phyloP scores from a whole-genome alignment of 2,113 vertebrate genomes.

The Anthoscopus minutus region DNA sequence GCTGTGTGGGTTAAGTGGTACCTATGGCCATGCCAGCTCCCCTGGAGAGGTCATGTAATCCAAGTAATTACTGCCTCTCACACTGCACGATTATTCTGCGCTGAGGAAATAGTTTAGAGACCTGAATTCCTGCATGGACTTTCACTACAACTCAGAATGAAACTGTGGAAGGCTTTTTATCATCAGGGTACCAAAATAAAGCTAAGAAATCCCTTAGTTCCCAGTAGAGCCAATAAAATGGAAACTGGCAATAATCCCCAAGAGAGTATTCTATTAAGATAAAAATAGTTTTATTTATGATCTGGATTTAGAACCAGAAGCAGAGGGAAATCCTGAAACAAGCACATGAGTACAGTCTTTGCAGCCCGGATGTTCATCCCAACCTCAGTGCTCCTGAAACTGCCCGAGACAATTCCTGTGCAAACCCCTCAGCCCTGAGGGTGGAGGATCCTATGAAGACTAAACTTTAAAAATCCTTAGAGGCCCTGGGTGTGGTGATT shows the following conservation, averaged over 20 bases:
- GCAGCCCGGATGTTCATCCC: not conserved
- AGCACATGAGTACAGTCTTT: not conserved
- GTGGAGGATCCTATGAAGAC: not conserved
- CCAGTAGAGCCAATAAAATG: not conserved
- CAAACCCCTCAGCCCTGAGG: not conserved
- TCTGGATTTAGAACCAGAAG: not conserved
- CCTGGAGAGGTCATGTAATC: not conserved
- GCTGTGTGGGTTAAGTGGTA: not conserved
- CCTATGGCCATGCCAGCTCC: not conserved
- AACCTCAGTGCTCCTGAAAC: not conserved
- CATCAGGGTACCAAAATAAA: not conserved
- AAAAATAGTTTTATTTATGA: not conserved
- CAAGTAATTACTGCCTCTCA: conserved; percentile 31
- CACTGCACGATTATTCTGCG: not conserved
- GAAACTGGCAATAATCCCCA: not conserved
- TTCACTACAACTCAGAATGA: not conserved
- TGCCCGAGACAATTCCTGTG: not conserved
- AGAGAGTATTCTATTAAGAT: not conserved
- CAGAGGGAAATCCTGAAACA: not conserved
- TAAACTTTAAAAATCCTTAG: not conserved
- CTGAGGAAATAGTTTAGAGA: not conserved
- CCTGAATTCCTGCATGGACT: not conserved
- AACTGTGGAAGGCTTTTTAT: not conserved
- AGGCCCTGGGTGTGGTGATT: not conserved
- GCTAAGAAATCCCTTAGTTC: not conserved